Base-by-base conservation (phyloP, 2,888 invertebrate genomes). In the Acrobasis suavella region DNA sequence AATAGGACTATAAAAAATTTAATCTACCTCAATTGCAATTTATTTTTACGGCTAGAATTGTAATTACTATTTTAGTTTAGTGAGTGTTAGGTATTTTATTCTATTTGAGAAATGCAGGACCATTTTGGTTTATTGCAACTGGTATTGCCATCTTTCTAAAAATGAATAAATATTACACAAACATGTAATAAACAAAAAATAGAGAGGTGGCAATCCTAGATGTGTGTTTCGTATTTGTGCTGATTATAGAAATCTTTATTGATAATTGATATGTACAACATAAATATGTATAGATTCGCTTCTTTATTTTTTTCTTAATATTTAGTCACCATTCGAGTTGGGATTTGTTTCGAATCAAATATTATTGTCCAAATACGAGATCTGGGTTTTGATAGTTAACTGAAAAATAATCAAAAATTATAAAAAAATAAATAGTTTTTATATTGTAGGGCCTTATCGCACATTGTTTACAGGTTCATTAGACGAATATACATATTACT, bases 1-100 rank as follows among this genome's bases (percentile, higher is more conserved):
- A 92, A 90, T 92, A 92, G 92, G 91, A 89, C 84, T 91, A 87
- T 92, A 91, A 91, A 91, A 91, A 91, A 89, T 85, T 89, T 86
- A 86, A 92, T 91, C 92, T 92, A 92, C 92, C 92, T 92, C 92
- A 92, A 88, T 85, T 80, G 80, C 83, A 91, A 91, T 88, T 89
- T 91, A 90, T 88, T 85, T 81, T 86, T 89, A 87, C 77, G 84
- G 82, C 78, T 90, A 91, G 88, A 84, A 86, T 78, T 83, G 79
- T 85, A 87, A 85, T 84, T 84, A 88, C 78, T 87, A 85, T 76
- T 74, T 87, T 91, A 91, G 89, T 86, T 90, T 91, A 91, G 89
- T 89, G 88, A 90, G 79, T 77, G 72, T 76, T 83, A 80, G 77
- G 72, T 76, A 80, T 79, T 82, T 81, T 80, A 83, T 87, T 86